phyloP scores from a whole-genome alignment of 2,888 invertebrate species.

The Nycteola revayana region DNA sequence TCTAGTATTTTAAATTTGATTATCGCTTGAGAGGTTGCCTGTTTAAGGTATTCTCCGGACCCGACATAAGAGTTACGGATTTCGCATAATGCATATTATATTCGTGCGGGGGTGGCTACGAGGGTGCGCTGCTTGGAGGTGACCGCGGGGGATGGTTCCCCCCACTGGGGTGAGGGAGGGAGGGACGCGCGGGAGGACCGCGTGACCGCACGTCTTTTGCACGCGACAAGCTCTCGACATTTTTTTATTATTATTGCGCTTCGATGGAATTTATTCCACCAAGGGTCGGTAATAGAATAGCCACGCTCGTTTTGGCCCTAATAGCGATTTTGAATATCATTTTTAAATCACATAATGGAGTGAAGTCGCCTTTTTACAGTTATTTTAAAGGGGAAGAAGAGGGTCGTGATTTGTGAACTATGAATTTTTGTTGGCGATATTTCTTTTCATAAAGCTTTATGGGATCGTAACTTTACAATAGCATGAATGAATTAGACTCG shows the following conservation, averaged over 20 bases:
- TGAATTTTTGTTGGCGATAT: constrained; percentile 30
- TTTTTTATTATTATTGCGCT: constrained; percentile 82
- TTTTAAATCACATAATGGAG: constrained; percentile 79
- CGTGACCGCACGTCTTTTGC: constrained; percentile 80
- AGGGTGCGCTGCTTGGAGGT: constrained; percentile 38
- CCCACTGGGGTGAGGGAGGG: constrained; percentile 16
- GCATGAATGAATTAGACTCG: constrained; percentile 6
- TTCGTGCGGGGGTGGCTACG: constrained; percentile 55
- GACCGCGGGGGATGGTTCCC: constrained; percentile 33
- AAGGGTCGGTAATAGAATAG: constrained; percentile 70
- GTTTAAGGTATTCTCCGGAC: constrained; percentile 69
- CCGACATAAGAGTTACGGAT: constrained; percentile 79
- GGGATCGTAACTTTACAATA: constrained; percentile 1
- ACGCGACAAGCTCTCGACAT: constrained; percentile 80
- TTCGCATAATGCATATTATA: constrained; percentile 82
- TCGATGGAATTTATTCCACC: constrained; percentile 75
- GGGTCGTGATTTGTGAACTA: constrained; percentile 23
- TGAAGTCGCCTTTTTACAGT: constrained; percentile 65
- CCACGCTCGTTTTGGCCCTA: constrained; percentile 63
- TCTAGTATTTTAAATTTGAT: constrained; percentile 19
- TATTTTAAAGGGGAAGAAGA: constrained; percentile 60
- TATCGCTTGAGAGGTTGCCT: constrained; percentile 16
- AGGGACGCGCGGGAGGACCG: constrained; percentile 35
- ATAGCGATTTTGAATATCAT: constrained; percentile 77
- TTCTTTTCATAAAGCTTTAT: constrained; percentile 19